Evolutionary conservation across 2,113 vertebrate genomes (phyloP), one percentile per base, ranked within the genome.

Genomic region (Anhinga rufa): DNA sequence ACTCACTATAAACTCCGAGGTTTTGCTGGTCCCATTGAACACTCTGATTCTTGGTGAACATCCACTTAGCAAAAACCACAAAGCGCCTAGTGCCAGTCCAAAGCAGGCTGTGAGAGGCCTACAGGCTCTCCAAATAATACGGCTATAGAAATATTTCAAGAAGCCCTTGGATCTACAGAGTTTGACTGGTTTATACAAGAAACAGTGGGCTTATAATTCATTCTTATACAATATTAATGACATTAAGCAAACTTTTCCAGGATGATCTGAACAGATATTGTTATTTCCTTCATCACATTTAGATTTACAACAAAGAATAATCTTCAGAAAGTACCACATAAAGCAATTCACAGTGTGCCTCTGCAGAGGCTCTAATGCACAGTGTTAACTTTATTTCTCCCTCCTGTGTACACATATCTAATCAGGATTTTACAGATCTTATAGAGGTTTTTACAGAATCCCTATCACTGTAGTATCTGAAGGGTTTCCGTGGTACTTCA

Each of bases 71-170:
- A 89, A 75, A 89, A 82, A 36, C 4, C 49, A 38, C 3, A 9
- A 0, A 18, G 55, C 1, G 0, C 25, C 18, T 42, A 58, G 42
- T 36, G 21, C 42, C 5, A 1, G 51, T 17, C 42, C 46, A 48
- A 40, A 81, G 28, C 36, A 89, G 55, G 17, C 55, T 62, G 28
- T 66, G 36, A 86, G n/a, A 78, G 7, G 15, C 8, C 46, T 62
- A 4, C 9, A 21, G 32, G 18, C 3, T 80, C 34, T 82, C 36
- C 26, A 29, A 57, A 57, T 29, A 5, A 52, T 29, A 28, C 2
- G 38, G 17, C 38, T 92, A n/a, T 38, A 85, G 52, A 68, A 71
- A 38, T 58, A 61, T 86, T 95, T 83, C 19, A 46, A 61, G 57
- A 86, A 55, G 17, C 32, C n/a, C 26, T 54, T 13, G 31, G 66